A percentile compares a stretch with the other conserved stretches of the same genome.
These are phyloP conservation scores for Thinocorus orbignyianus DNA, from an alignment of 2,113 vertebrate species.

Conservation along the genomic window DNA sequence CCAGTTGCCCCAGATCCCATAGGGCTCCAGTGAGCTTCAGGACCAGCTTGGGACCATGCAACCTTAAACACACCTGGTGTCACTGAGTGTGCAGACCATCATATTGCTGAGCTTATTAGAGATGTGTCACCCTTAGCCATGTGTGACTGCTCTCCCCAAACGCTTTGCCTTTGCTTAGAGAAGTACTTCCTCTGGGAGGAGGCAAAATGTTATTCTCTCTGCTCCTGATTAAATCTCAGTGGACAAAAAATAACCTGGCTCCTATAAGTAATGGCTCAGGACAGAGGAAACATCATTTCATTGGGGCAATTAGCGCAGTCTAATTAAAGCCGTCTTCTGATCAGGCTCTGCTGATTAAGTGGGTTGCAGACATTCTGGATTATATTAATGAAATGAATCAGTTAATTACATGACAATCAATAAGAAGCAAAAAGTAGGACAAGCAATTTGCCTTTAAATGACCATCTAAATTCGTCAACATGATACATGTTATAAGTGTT, in stretches of 20 bases:
- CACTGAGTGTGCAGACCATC: background rate
- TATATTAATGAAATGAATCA: constrained; percentile 42
- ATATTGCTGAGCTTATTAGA: background rate
- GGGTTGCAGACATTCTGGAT: constrained; percentile 40
- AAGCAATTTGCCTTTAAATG: constrained; percentile 61
- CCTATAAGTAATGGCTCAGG: background rate
- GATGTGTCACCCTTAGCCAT: background rate
- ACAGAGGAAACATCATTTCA: constrained; percentile 47
- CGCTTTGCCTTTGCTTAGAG: background rate
- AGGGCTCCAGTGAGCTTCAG: background rate
- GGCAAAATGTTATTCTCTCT: constrained; percentile 24
- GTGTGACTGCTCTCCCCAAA: background rate
- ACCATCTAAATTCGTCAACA: constrained; percentile 60
- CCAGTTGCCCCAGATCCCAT: background rate
- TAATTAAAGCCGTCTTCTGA: constrained; percentile 58
- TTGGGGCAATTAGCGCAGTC: constrained; percentile 49
- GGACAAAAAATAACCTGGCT: background rate
- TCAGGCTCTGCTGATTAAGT: constrained; percentile 54
- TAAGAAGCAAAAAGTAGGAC: constrained; percentile 60
- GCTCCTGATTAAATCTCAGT: background rate
- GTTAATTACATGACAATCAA: constrained; percentile 68
- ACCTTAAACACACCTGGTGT: background rate
- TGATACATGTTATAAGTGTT: constrained; percentile 23
- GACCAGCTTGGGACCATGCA: background rate
- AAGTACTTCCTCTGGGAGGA: background rate